These are phyloP conservation scores for Sinohyriopsis cumingii DNA, from an alignment of 2,888 invertebrate species.

Conservation along the genomic window DNA sequence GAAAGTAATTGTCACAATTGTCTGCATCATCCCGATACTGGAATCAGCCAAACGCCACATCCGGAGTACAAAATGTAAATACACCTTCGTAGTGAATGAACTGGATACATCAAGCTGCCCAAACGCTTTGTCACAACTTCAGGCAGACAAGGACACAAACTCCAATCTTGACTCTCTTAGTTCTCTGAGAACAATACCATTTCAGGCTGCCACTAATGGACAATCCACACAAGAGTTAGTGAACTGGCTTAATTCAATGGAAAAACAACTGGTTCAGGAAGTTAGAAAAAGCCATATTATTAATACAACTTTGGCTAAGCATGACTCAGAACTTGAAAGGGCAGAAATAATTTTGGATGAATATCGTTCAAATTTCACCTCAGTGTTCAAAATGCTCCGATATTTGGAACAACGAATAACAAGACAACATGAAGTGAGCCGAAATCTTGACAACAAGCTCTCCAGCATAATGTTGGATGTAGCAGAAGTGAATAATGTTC, in stretches of 20 bases:
- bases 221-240: slow-evolving; percentile 13
- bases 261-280: slow-evolving; percentile 50
- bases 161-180: slow-evolving; percentile 2
- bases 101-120: slow-evolving; percentile 56
- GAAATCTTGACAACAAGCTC: slow-evolving; percentile 63
- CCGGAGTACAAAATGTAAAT: slow-evolving; percentile 39
- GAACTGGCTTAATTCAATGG: slow-evolving; percentile 34
- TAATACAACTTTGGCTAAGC: slow-evolving; percentile 56
- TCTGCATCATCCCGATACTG: not conserved
- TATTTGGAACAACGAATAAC: slow-evolving; percentile 52
- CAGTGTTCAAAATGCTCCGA: slow-evolving; percentile 53
- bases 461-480: slow-evolving; percentile 66
- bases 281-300: slow-evolving; percentile 50
- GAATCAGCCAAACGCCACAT: slow-evolving; percentile 13
- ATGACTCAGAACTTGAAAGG: slow-evolving; percentile 44
- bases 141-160: slow-evolving; percentile 29
- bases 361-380: slow-evolving; percentile 54
- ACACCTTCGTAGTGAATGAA: slow-evolving; percentile 62
- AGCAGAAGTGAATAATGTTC: slow-evolving; percentile 63
- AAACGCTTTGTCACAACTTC: slow-evolving; percentile 35
- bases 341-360: slow-evolving; percentile 48
- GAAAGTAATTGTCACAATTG: no score
- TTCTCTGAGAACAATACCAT: slow-evolving; percentile 5
- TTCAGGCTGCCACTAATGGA: slow-evolving; percentile 6
- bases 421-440: slow-evolving; percentile 47